These are phyloP conservation scores for Anarsia innoxiella DNA, from an alignment of 2,888 invertebrate species.

Conservation along the genomic window DNA sequence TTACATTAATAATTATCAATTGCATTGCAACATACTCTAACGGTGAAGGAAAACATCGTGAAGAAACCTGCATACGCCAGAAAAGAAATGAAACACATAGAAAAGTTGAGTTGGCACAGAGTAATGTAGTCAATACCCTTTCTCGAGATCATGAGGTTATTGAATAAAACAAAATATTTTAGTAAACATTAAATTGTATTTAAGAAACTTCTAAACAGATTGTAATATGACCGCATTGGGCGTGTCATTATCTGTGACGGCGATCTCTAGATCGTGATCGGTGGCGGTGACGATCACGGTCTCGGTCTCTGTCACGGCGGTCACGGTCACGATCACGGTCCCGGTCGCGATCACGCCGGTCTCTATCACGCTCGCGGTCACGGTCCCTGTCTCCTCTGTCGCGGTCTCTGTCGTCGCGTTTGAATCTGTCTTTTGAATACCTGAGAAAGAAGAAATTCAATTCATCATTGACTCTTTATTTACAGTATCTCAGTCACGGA, in stretches of 20 bases:
- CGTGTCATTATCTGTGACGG: constrained; percentile 55
- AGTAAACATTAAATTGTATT: constrained; percentile 45
- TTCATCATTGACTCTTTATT: too few species aligned
- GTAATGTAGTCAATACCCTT: too few species aligned
- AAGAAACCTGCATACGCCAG: too few species aligned
- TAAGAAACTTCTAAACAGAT: constrained; percentile 33
- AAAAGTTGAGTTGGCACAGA: too few species aligned
- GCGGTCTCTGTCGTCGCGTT: constrained; percentile 55
- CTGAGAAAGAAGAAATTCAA: too few species aligned
- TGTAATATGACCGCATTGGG: constrained; percentile 19
- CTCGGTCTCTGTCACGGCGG: constrained; percentile 30
- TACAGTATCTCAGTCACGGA: too few species aligned
- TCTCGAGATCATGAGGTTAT: too few species aligned
- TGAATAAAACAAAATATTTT: too few species aligned
- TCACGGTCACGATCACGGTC: constrained; percentile 17
- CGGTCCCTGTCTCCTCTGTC: constrained; percentile 35
- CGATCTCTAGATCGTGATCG: constrained; percentile 58
- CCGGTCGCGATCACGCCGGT: constrained; percentile 21
- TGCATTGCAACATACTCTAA: too few species aligned
- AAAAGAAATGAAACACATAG: too few species aligned
- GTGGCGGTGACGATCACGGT: constrained; percentile 42
- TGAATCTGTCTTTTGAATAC: constrained; percentile 58
- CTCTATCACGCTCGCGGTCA: constrained; percentile 31
- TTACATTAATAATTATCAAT: too few species aligned
- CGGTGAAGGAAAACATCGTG: too few species aligned